Percentiles rank a stretch among this genome's conserved stretches.
These are phyloP conservation scores for Manacus vitellinus DNA, from an alignment of 2,113 vertebrate genomes.

Conservation along the genomic window DNA sequence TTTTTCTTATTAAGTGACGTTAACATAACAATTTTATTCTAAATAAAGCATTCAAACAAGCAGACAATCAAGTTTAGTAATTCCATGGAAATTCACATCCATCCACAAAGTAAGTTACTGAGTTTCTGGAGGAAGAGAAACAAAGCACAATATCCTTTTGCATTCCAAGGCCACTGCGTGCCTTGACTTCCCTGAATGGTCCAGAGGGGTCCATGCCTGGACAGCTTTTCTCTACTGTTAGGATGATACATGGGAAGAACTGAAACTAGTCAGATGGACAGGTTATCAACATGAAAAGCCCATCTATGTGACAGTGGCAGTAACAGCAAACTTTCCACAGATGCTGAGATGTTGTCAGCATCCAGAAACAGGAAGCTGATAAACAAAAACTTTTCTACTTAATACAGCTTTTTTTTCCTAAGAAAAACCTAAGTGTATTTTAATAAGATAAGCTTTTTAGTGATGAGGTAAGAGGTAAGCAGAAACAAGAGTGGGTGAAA, in stretches of 20 bases:
- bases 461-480: background rate
- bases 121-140: background rate
- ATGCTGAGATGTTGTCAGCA: background rate
- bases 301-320: background rate
- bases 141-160: background rate
- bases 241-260: background rate
- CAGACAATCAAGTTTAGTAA: background rate
- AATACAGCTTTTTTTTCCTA: background rate
- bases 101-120: background rate
- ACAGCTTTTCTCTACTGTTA: background rate
- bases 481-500: background rate
- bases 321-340: background rate
- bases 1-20: background rate
- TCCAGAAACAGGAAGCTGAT: background rate
- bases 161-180: background rate
- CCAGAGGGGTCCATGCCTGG: background rate
- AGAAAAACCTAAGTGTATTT: background rate
- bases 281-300: background rate
- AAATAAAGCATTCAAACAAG: background rate
- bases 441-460: background rate
- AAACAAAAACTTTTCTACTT: background rate
- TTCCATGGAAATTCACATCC: background rate
- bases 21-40: background rate
- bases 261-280: background rate
- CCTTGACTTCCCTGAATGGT: background rate